A percentile compares a stretch with the other conserved stretches of the same genome.
These are phyloP conservation scores for Teleogryllus oceanicus DNA, from an alignment of 2,888 invertebrate genomes.

Conservation along the genomic window DNA sequence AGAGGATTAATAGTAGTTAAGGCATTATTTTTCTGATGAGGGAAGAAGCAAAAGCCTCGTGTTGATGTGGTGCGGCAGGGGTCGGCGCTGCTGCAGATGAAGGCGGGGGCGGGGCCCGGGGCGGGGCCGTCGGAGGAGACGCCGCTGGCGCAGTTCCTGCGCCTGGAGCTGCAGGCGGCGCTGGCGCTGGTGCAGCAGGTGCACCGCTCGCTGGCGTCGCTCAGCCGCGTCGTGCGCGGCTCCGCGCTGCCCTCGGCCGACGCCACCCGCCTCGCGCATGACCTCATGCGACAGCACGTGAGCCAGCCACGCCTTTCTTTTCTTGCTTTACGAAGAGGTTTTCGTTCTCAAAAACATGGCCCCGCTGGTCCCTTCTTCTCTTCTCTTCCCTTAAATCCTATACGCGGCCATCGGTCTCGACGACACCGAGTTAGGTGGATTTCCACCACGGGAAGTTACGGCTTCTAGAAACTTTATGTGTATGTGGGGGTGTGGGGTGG, in stretches of 20 bases:
- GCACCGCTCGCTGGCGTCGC: conserved; percentile 56
- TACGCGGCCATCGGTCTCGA: too few relatives aligned
- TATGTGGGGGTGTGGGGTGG: too few relatives aligned
- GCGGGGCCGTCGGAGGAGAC: conserved; percentile 29
- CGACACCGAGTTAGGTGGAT: too few relatives aligned
- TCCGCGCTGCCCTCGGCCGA: conserved; percentile 52
- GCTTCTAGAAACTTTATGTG: too few relatives aligned
- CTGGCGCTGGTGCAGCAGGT: conserved; percentile 59
- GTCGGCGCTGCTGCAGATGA: conserved; percentile 43
- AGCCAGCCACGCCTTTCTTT: too few relatives aligned
- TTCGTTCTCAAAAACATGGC: too few relatives aligned
- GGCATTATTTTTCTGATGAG: not conserved
- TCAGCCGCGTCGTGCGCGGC: conserved; percentile 61
- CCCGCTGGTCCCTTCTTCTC: too few relatives aligned
- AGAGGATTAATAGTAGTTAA: too few relatives aligned
- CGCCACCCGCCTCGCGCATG: conserved; percentile 49
- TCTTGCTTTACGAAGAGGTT: too few relatives aligned
- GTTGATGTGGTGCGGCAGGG: conserved; percentile 39
- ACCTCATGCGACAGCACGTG: conserved; percentile 57
- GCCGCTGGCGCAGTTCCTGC: conserved; percentile 60
- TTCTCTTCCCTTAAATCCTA: too few relatives aligned
- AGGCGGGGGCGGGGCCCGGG: conserved; percentile 30
- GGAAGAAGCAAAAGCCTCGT: not conserved
- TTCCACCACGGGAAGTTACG: too few relatives aligned
- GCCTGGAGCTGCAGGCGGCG: conserved; percentile 59